These are phyloP conservation scores for Phenacoccus solenopsis DNA, from an alignment of 1,140 invertebrate genomes.

Conservation along the genomic window DNA sequence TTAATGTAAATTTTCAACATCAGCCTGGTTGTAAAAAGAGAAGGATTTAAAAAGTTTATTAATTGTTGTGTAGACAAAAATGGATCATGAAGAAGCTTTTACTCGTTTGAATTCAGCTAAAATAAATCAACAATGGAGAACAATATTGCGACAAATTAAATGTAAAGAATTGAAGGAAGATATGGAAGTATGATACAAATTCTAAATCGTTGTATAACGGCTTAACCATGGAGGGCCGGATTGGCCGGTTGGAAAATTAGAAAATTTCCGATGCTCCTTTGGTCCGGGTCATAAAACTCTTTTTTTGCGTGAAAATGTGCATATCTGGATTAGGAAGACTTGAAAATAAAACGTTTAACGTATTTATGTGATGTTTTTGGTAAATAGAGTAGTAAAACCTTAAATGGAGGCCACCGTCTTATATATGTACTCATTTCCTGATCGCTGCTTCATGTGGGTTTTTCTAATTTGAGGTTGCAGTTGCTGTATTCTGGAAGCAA, in stretches of 20 bases:
- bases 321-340: too few species aligned
- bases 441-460: too few species aligned
- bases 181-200: slow-evolving; percentile 39
- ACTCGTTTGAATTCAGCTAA: slow-evolving; percentile 63
- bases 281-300: slow-evolving; percentile 11
- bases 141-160: slow-evolving; percentile 56
- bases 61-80: slow-evolving; percentile 56
- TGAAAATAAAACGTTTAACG: too few species aligned
- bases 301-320: slow-evolving; percentile 29
- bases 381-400: too few species aligned
- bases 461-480: too few species aligned
- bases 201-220: neutral
- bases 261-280: neutral
- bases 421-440: too few species aligned
- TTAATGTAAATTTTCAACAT: too few species aligned
- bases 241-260: slow-evolving; percentile 13
- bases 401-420: too few species aligned
- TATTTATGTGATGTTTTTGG: too few species aligned
- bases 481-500: too few species aligned
- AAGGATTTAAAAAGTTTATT: too few species aligned
- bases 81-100: slow-evolving; percentile 63
- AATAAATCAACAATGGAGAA: slow-evolving; percentile 70
- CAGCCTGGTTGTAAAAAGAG: too few species aligned
- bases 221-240: slow-evolving; percentile 18
- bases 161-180: slow-evolving; percentile 53